Evolutionary conservation across 2,797 vertebrate species (phyloP).

Genomic region (Trichosurus vulpecula): DNA sequence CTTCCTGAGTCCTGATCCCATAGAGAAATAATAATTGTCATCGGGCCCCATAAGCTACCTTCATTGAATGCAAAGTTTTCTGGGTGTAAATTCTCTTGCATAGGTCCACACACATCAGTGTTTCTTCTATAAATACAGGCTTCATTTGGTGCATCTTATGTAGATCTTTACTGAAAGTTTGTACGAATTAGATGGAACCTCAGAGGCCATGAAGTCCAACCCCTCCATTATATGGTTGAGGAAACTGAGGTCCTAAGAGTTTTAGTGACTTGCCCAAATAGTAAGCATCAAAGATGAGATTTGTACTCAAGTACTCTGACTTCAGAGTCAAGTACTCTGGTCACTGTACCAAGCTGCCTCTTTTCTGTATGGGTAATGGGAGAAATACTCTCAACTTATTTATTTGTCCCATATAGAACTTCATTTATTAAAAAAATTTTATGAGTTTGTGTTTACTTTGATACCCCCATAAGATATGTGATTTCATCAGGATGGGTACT

Average conservation of each 20-base stretch:
- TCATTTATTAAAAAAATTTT: neutral
- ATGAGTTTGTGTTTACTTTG: neutral
- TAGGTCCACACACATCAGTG: neutral
- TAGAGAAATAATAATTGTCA: neutral
- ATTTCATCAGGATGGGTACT: neutral
- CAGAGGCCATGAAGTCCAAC: neutral
- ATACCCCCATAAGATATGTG: neutral
- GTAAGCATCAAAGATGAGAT: neutral
- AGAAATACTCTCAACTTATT: neutral
- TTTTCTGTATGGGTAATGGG: neutral
- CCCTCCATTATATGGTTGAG: neutral
- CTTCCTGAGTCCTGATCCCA: neutral
- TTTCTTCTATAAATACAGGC: neutral
- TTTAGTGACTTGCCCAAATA: neutral
- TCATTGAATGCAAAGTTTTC: neutral
- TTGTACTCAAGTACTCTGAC: neutral
- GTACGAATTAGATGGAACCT: neutral
- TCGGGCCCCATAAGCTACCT: neutral
- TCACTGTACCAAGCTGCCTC: neutral
- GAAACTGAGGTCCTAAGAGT: neutral
- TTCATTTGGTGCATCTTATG: neutral
- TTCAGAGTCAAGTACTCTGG: neutral
- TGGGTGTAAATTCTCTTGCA: neutral
- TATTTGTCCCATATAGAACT: neutral
- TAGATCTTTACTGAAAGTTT: neutral